Evolutionary conservation across 2,888 invertebrate genomes (phyloP), one percentile per base, ranked within the genome.

Genomic region (Seladonia tumulorum): DNA sequence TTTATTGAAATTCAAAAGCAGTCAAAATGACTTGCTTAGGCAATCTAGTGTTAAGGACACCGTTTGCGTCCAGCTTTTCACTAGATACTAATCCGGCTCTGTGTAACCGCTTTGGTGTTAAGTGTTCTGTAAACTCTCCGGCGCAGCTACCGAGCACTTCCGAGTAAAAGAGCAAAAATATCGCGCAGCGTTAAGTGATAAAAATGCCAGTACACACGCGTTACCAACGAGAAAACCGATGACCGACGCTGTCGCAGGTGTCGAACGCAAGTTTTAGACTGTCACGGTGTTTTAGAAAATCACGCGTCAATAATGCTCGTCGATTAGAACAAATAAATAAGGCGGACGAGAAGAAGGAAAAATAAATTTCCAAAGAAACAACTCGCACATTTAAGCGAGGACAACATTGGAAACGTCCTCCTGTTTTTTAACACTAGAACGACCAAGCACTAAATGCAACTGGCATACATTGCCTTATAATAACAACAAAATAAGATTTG

Each of bases 131-230:
- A 45, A 60, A 79, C 25, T 76, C 35, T 8, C 29, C 16, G 5
- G 1, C 8, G 25, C 29, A n/a, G 68, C 0, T 2, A 25, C 16
- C 10, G 25, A 14, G 12, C 18, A 14, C 60, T 70, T 35, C 42
- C 57, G 45, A 16, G 8, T n/a, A 35, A 1, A 42, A n/a, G 42
- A 45, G 29, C 68, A 68, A 35, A 68, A 79, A 22, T 57, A 47
- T 80, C 42, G 42, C n/a, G 2, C 25, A 22, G 29, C 39, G 75
- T 45, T 57, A 72, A 73, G 60, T 73, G 63, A 76, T 78, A 71
- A 79, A 85, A 57, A 83, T 45, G 25, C 49, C 39, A 22, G 8
- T n/a, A 39, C 18, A 45, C 16, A 49, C 75, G 7, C 29, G 73
- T 76, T 79, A 82, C 63, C 22, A 22, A 39, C n/a, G 12, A 0